Conservation (phyloP, 2,113 vertebrate species). For the Callopanchax toddi region DNA sequence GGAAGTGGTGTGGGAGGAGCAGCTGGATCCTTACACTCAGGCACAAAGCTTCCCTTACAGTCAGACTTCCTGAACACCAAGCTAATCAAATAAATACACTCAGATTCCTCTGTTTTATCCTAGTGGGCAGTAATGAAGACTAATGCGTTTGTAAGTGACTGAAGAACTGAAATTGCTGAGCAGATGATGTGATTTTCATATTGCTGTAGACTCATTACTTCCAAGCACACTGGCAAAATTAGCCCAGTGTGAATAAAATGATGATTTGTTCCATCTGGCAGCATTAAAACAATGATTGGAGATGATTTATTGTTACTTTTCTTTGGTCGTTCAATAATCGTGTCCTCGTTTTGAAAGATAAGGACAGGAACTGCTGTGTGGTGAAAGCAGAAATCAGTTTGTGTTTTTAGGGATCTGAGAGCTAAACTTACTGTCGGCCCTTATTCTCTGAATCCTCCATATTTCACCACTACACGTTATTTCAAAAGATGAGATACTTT, state of each 20-base stretch:
- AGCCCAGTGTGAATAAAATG: conserved; percentile 47
- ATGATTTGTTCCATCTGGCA: conserved; percentile 55
- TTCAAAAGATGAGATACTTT: no score
- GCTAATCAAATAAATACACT: background rate
- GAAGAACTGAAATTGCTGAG: conserved; percentile 16
- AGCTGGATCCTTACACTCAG: conserved; percentile 17
- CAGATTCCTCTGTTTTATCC: conserved; percentile 7
- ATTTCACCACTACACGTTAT: no score
- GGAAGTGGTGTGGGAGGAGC: conserved; percentile 35
- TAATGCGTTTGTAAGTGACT: conserved; percentile 16
- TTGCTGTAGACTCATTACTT: conserved; percentile 44
- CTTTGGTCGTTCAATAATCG: conserved; percentile 30
- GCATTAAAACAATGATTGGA: conserved; percentile 42
- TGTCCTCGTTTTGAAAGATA: background rate
- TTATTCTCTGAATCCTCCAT: no score
- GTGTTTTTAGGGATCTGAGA: no score
- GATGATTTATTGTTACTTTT: conserved; percentile 14
- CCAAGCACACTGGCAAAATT: conserved; percentile 48
- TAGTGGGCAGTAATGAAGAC: conserved; percentile 14
- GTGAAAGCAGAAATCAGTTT: background rate
- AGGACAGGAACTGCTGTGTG: background rate
- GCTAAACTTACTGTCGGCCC: no score
- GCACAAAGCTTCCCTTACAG: conserved; percentile 14
- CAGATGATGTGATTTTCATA: conserved; percentile 34
- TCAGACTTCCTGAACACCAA: conserved; percentile 38